Percentiles rank a stretch among this genome's conserved stretches.
Conservation (phyloP, 2,113 vertebrate genomes). For the Lontra canadensis region DNA sequence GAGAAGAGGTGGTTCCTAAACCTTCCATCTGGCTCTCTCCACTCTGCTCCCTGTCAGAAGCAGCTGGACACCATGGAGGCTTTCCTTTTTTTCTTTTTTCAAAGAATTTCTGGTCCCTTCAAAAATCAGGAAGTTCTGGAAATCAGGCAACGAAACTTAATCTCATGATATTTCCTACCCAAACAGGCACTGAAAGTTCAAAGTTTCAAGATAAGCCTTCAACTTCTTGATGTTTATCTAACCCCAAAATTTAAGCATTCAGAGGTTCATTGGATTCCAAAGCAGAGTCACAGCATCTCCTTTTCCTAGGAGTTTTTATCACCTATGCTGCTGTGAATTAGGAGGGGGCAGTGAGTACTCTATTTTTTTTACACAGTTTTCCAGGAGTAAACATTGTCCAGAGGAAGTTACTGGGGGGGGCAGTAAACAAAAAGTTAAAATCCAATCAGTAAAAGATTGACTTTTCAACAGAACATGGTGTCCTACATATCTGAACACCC, state of each 20-base stretch:
- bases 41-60: neutral
- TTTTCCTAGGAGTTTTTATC: neutral
- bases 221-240: constrained; percentile 40
- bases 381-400: neutral
- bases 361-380: neutral
- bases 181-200: constrained; percentile 42
- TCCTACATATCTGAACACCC: constrained; percentile 51
- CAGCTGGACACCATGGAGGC: rapidly evolving
- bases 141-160: constrained; percentile 12
- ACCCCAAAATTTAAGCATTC: neutral
- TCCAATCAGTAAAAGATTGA: neutral
- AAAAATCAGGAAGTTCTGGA: constrained; percentile 51
- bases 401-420: neutral
- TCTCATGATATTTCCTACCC: constrained; percentile 36
- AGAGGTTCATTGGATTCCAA: neutral
- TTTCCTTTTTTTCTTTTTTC: neutral
- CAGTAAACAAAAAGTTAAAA: neutral
- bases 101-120: constrained; percentile 40
- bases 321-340: neutral
- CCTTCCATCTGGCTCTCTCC: neutral
- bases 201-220: constrained; percentile 36
- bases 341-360: neutral
- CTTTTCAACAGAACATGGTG: constrained; percentile 38
- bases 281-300: neutral
- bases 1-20: neutral